Percentiles rank a stretch among this genome's conserved stretches.
Evolutionary conservation across 2,888 invertebrate species (phyloP).

Genomic region (Venustoraphidia nigricollis): DNA sequence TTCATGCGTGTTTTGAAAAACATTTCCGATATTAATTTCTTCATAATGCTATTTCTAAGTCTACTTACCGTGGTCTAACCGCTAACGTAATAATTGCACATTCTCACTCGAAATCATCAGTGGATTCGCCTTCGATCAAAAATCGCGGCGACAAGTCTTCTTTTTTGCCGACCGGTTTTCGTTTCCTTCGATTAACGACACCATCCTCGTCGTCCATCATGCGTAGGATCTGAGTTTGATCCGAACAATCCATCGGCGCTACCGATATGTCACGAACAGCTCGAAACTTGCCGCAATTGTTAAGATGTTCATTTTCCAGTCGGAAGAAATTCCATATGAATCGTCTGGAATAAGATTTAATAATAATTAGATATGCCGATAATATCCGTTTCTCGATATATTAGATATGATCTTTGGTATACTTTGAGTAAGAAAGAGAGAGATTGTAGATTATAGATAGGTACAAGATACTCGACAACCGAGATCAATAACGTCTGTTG

Average conservation of each 20-base stretch:
- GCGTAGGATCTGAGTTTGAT: slow-evolving; percentile 73
- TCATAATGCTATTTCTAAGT: too few relatives aligned
- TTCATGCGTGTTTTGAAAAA: too few relatives aligned
- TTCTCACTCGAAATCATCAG: slow-evolving; percentile 23
- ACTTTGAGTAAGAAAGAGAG: too few relatives aligned
- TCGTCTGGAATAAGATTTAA: slow-evolving; percentile 48
- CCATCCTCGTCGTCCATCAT: slow-evolving; percentile 96
- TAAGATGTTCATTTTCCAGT: slow-evolving; percentile 95
- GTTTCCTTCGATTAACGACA: slow-evolving; percentile 53
- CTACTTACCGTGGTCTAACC: too few relatives aligned
- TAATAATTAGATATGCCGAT: too few relatives aligned
- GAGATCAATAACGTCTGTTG: too few relatives aligned
- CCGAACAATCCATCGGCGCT: slow-evolving; percentile 83
- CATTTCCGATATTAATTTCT: too few relatives aligned
- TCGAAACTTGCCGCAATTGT: slow-evolving; percentile 97
- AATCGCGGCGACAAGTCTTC: slow-evolving; percentile 21
- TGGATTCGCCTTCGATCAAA: slow-evolving; percentile 25
- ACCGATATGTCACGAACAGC: slow-evolving; percentile 96
- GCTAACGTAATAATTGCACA: too few relatives aligned
- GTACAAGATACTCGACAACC: too few relatives aligned
- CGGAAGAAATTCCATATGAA: slow-evolving; percentile 99
- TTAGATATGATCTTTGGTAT: too few relatives aligned
- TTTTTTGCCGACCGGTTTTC: slow-evolving; percentile 28
- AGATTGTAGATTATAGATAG: too few relatives aligned
- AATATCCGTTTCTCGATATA: too few relatives aligned